Conservation (phyloP, 2,797 vertebrate species). For the Choloepus didactylus region DNA sequence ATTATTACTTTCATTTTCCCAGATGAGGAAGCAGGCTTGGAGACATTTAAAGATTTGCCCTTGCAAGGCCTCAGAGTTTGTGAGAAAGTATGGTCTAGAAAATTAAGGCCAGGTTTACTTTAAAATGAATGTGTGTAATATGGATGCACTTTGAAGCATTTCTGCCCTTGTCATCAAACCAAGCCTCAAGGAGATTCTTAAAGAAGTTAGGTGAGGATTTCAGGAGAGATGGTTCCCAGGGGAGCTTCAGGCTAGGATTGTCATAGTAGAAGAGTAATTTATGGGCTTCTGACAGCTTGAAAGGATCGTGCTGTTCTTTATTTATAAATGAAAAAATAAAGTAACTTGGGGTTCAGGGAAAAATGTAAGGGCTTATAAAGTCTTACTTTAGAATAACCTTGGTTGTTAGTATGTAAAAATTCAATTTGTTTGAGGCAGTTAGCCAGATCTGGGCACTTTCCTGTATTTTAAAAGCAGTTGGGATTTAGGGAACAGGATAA, state of each 20-base stretch:
- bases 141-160: neutral
- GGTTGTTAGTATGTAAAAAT: slow-evolving; percentile 56
- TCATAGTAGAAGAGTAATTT: slow-evolving; percentile 60
- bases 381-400: slow-evolving; percentile 40
- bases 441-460: neutral
- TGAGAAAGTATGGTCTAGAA: neutral
- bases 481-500: neutral
- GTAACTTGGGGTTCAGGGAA: slow-evolving; percentile 45
- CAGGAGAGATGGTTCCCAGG: neutral
- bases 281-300: slow-evolving; percentile 62
- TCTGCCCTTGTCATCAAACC: neutral
- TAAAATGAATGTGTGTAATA: neutral
- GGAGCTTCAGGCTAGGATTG: slow-evolving; percentile 57
- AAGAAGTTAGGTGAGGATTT: slow-evolving; percentile 59
- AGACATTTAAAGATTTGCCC: neutral
- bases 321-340: slow-evolving; percentile 57
- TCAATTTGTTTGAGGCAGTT: slow-evolving; percentile 48
- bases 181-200: slow-evolving; percentile 2
- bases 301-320: slow-evolving; percentile 67
- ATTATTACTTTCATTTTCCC: neutral
- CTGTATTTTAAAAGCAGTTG: neutral
- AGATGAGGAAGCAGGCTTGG: neutral
- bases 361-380: slow-evolving; percentile 47
- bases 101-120: neutral
- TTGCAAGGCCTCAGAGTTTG: neutral